A percentile compares a stretch with the other conserved stretches of the same genome.
phyloP scores from a whole-genome alignment of 2,113 vertebrate genomes.

The Apodemus speciosus region DNA sequence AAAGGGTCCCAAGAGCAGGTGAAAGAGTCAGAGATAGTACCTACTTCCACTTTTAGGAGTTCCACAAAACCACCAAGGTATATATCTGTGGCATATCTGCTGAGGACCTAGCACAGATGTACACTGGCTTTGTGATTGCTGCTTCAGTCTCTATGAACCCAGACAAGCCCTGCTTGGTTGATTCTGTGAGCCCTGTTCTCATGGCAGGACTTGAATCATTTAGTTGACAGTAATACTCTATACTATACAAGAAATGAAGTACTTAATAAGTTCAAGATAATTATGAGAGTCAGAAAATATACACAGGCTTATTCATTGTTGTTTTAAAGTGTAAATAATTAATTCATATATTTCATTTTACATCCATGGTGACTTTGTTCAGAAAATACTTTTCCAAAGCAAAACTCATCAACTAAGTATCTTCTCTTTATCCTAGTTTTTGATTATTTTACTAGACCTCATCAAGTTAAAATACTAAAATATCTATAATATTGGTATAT shows the following conservation, averaged over 20 bases:
- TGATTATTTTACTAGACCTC: neutral
- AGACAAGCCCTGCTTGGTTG: neutral
- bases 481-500: neutral
- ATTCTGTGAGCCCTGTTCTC: neutral
- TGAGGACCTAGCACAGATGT: neutral
- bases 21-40: neutral
- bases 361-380: neutral
- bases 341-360: constrained; percentile 24
- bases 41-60: too few relatives aligned
- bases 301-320: neutral
- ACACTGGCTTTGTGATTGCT: neutral
- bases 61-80: neutral
- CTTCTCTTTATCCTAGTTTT: neutral
- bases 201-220: neutral
- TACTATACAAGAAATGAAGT: neutral
- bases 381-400: neutral
- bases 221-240: neutral
- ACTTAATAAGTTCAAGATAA: neutral
- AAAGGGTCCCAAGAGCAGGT: neutral
- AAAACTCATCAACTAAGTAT: constrained; percentile 9
- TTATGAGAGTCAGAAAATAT: neutral
- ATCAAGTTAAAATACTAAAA: constrained; percentile 4
- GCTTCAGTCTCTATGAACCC: neutral
- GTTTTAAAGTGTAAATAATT: neutral
- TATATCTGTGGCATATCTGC: neutral